A percentile compares a stretch with the other conserved stretches of the same genome.
Evolutionary conservation across 1,140 invertebrate genomes (phyloP).

Genomic region (Ceratoteleas bidentatus): DNA sequence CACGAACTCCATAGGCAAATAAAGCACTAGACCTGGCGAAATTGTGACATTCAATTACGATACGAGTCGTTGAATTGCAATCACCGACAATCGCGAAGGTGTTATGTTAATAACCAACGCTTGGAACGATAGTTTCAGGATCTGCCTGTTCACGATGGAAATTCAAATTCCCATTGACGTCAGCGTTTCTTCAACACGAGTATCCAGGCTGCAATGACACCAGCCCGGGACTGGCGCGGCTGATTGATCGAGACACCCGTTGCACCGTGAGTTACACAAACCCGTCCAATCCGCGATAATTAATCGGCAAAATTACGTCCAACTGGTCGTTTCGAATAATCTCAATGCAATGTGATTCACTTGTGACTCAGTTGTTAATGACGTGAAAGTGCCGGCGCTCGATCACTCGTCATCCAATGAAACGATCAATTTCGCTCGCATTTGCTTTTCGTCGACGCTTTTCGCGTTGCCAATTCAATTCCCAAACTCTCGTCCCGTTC

Average conservation of each 20-base stretch:
- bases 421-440: no score
- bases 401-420: constrained; percentile 1
- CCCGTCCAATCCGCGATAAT: constrained; percentile 36
- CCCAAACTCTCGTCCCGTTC: neutral
- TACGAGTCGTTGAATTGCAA: no score
- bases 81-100: constrained; percentile 16
- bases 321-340: constrained; percentile 55
- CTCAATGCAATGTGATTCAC: constrained; percentile 9
- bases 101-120: constrained; percentile 45
- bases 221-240: neutral
- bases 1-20: no score
- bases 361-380: constrained; percentile 40
- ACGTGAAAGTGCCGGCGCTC: constrained; percentile 40
- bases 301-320: constrained; percentile 52
- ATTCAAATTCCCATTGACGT: constrained; percentile 45
- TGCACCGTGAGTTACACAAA: constrained; percentile 31
- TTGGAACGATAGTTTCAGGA: constrained; percentile 37
- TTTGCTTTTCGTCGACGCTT: no score
- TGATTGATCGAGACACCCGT: constrained; percentile 24
- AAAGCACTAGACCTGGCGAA: no score
- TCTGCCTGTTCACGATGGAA: constrained; percentile 40
- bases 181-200: constrained; percentile 50
- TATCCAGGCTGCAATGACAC: constrained; percentile 24
- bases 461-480: neutral
- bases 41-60: no score